phyloP scores from a whole-genome alignment of 2,888 invertebrate species.

The Oegoconia quadripuncta region DNA sequence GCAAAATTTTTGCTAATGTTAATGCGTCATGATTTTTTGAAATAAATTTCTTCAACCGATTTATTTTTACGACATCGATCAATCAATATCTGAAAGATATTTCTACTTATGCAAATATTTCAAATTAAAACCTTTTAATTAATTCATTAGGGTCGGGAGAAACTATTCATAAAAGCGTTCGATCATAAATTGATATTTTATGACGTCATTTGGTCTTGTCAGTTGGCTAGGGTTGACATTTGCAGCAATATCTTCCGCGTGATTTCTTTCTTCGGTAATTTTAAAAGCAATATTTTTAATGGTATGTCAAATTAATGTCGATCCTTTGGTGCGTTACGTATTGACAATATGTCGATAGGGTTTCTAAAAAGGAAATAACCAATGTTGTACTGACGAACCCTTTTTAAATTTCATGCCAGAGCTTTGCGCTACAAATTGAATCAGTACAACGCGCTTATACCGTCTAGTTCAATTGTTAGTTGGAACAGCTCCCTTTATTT shows the following conservation, averaged over 20 bases:
- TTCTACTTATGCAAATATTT: slow-evolving; percentile 54
- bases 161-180: slow-evolving; percentile 26
- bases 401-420: slow-evolving; percentile 65
- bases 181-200: slow-evolving; percentile 62
- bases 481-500: slow-evolving; percentile 38
- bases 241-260: slow-evolving; percentile 62
- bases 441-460: slow-evolving; percentile 59
- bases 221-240: slow-evolving; percentile 39
- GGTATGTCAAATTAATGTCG: slow-evolving; percentile 76
- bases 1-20: slow-evolving; percentile 44
- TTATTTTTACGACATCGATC: slow-evolving; percentile 66
- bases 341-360: slow-evolving; percentile 75
- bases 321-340: slow-evolving; percentile 58
- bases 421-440: slow-evolving; percentile 73
- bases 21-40: slow-evolving; percentile 52
- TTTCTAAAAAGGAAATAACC: slow-evolving; percentile 38
- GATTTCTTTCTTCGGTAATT: slow-evolving; percentile 56
- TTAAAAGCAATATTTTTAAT: slow-evolving; percentile 74
- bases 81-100: slow-evolving; percentile 48
- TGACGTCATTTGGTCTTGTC: slow-evolving; percentile 36
- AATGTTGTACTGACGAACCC: slow-evolving; percentile 62
- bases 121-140: slow-evolving; percentile 42
- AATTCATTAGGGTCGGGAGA: slow-evolving; percentile 57
- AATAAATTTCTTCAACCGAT: slow-evolving; percentile 29
- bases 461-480: too few species aligned